Conservation (phyloP, 2,888 invertebrate genomes). For the Buathra laborator region DNA sequence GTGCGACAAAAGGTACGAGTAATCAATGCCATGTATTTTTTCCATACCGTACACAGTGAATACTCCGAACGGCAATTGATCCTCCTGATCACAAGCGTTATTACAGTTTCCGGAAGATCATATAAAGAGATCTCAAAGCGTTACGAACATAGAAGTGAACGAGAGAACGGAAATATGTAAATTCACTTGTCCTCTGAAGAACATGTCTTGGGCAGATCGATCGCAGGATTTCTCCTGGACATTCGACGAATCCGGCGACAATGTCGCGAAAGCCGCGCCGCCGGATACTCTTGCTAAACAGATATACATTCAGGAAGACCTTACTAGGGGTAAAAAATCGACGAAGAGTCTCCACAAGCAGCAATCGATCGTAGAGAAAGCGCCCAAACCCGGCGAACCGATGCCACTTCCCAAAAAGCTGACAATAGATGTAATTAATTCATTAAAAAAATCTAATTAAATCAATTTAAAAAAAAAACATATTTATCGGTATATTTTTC, state of each 20-base stretch:
- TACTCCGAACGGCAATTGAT: too few species aligned
- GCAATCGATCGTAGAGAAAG: conserved; percentile 20
- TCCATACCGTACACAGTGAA: background rate
- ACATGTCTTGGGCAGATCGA: conserved; percentile 66
- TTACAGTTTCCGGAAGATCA: conserved; percentile 47
- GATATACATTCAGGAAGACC: conserved; percentile 33
- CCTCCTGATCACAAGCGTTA: too few species aligned
- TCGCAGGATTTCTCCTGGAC: conserved; percentile 66
- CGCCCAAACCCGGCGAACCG: conserved; percentile 20
- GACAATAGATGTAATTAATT: conserved; percentile 62
- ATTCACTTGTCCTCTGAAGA: conserved; percentile 63
- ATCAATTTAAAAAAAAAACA: background rate
- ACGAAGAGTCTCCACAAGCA: conserved; percentile 48
- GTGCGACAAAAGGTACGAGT: conserved; percentile 86
- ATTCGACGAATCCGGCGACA: conserved; percentile 19
- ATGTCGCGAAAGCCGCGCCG: conserved; percentile 32
- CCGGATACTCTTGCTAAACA: conserved; percentile 51
- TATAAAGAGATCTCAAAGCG: conserved; percentile 51
- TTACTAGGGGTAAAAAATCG: conserved; percentile 32
- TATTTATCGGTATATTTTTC: background rate
- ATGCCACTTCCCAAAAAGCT: conserved; percentile 57
- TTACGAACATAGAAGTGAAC: conserved; percentile 15
- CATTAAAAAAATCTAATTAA: background rate
- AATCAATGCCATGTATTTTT: background rate
- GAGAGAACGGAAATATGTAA: conserved; percentile 58